A percentile compares a stretch with the other conserved stretches of the same genome.
These are phyloP conservation scores for Tympanoctomys barrerae DNA, from an alignment of 2,797 vertebrate genomes.

Conservation along the genomic window DNA sequence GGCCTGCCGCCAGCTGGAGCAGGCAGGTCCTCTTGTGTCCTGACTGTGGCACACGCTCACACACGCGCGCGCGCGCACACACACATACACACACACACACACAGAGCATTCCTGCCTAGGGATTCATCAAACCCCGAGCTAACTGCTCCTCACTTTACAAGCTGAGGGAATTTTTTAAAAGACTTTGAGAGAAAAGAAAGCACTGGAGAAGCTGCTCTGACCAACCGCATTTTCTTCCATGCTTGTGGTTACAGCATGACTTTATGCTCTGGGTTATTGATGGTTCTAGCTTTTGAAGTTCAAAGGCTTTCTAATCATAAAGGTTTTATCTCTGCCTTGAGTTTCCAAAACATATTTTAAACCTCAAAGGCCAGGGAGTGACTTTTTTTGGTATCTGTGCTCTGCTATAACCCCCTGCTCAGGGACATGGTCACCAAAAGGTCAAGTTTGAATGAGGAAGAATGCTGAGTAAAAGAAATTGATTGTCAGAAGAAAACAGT, in stretches of 20 bases:
- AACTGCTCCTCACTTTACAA: background rate
- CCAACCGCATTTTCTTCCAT: background rate
- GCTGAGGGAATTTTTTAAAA: slow-evolving; percentile 7
- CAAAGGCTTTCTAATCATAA: slow-evolving; percentile 76
- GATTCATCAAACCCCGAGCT: background rate
- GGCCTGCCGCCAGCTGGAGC: background rate
- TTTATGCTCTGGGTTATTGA: slow-evolving; percentile 69
- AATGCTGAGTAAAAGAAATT: background rate
- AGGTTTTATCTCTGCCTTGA: slow-evolving; percentile 77
- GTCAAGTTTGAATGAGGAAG: background rate
- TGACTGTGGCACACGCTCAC: background rate
- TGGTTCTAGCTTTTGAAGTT: slow-evolving; percentile 77
- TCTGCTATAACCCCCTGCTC: background rate
- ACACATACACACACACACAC: background rate
- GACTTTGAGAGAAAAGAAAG: background rate
- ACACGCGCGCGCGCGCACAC: background rate
- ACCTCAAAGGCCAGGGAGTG: slow-evolving; percentile 67
- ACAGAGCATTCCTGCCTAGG: background rate
- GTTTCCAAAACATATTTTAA: slow-evolving; percentile 78
- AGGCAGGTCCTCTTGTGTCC: background rate
- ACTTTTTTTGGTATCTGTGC: slow-evolving; percentile 62
- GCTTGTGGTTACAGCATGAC: slow-evolving; percentile 44
- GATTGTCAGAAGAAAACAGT: background rate
- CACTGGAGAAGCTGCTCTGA: background rate
- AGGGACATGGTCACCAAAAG: background rate